phyloP scores from a whole-genome alignment of 2,797 vertebrate species.

The Enteromius anoplus region DNA sequence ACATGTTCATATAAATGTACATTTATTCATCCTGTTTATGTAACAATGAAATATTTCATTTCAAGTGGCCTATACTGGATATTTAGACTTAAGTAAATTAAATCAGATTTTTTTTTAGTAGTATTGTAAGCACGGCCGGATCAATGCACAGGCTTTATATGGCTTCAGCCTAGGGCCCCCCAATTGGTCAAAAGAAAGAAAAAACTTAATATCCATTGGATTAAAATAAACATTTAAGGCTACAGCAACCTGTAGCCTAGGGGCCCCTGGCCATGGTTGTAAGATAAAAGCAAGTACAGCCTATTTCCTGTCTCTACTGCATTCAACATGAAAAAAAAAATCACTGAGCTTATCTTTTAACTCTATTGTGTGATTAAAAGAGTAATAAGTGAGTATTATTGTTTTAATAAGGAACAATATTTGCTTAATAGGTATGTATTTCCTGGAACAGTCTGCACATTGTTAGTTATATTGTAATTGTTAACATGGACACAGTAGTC shows the following conservation, averaged over 20 bases:
- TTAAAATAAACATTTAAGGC: too few relatives aligned
- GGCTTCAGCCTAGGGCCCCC: too few relatives aligned
- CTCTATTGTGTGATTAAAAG: background rate
- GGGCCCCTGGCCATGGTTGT: background rate
- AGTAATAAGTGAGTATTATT: background rate
- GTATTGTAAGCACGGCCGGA: too few relatives aligned
- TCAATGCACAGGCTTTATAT: too few relatives aligned
- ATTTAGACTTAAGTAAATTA: background rate
- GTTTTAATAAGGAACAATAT: background rate
- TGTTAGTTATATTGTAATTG: background rate
- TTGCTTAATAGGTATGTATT: background rate
- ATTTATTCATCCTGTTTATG: background rate
- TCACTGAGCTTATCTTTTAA: background rate
- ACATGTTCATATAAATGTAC: background rate
- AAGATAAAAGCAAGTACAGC: background rate
- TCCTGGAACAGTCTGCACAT: slow-evolving; percentile 5
- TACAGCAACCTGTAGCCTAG: too few relatives aligned
- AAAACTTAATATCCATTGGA: too few relatives aligned
- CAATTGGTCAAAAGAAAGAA: too few relatives aligned
- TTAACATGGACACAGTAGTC: background rate
- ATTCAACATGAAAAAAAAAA: background rate
- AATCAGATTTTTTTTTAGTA: background rate
- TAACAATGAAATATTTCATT: background rate
- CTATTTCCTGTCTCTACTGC: background rate
- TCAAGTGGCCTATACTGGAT: background rate